Evolutionary conservation across 2,888 invertebrate species (phyloP).

Genomic region (Nyleta sp.): DNA sequence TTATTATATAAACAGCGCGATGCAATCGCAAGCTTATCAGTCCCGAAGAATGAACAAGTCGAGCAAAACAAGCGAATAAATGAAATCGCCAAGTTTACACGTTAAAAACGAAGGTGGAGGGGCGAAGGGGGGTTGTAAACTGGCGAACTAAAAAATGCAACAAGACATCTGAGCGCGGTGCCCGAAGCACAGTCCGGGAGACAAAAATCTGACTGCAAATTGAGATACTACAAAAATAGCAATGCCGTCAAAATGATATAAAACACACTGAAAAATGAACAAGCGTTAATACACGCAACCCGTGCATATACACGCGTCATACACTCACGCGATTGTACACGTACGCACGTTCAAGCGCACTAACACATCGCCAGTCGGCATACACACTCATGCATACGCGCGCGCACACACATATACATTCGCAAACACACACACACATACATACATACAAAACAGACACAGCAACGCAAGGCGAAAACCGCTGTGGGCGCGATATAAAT

Average conservation of each 20-base stretch:
- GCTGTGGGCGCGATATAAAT: conserved; percentile 6
- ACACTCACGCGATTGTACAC: not conserved
- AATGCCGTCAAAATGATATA: conserved; percentile 5
- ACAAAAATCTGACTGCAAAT: not conserved
- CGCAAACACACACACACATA: too few relatives aligned
- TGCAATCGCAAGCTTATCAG: conserved; percentile 1
- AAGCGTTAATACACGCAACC: not conserved
- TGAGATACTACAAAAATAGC: conserved; percentile 8
- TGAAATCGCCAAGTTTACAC: not conserved
- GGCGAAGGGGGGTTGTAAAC: too few relatives aligned
- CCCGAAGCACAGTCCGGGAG: too few relatives aligned
- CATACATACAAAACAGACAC: not conserved
- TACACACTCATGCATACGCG: not conserved
- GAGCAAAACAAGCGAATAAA: not conserved
- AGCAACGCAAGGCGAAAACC: not conserved
- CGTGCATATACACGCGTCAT: not conserved
- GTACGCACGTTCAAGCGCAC: not conserved
- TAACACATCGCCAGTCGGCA: not conserved
- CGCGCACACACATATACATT: too few relatives aligned
- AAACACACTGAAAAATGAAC: conserved; percentile 9
- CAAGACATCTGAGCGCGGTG: too few relatives aligned
- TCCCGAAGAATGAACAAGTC: not conserved
- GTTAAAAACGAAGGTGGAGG: too few relatives aligned
- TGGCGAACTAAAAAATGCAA: too few relatives aligned
- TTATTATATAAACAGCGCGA: conserved; percentile 5